Percentiles rank a stretch among this genome's conserved stretches.
phyloP scores from a whole-genome alignment of 2,797 vertebrate species.

The Merluccius polli region DNA sequence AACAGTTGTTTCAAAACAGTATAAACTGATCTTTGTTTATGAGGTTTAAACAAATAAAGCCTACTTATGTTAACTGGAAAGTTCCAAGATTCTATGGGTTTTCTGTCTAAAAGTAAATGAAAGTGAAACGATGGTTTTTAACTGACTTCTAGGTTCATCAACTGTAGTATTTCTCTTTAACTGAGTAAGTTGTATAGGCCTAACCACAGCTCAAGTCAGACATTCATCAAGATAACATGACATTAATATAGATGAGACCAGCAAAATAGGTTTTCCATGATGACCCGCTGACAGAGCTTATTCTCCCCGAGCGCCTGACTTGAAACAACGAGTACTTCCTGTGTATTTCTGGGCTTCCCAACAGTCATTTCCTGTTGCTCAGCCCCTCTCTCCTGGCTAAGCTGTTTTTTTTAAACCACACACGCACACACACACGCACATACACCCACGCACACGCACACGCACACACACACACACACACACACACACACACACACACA shows the following conservation, averaged over 20 bases:
- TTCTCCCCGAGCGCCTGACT: neutral
- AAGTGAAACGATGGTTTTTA: too few species aligned
- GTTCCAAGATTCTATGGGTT: neutral
- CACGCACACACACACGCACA: conserved; percentile 13
- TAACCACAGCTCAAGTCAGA: neutral
- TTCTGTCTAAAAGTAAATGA: neutral
- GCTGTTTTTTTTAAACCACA: neutral
- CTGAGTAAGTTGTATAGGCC: neutral
- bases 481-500: conserved; percentile 2
- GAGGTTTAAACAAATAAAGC: neutral
- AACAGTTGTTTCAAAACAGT: neutral
- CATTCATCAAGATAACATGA: neutral
- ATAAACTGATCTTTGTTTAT: conserved; percentile 1
- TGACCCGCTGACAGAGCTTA: neutral
- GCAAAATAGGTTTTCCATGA: neutral
- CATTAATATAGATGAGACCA: neutral
- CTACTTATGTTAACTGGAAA: neutral
- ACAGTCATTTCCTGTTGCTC: neutral
- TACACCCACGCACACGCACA: neutral
- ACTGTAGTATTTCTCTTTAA: neutral
- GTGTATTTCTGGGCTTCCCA: neutral
- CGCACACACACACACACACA: neutral
- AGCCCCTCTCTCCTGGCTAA: neutral
- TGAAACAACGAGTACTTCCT: conserved; percentile 4
- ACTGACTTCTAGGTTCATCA: too few species aligned